Base-by-base conservation (phyloP, 2,797 vertebrate species). In the Lagorchestes hirsutus region DNA sequence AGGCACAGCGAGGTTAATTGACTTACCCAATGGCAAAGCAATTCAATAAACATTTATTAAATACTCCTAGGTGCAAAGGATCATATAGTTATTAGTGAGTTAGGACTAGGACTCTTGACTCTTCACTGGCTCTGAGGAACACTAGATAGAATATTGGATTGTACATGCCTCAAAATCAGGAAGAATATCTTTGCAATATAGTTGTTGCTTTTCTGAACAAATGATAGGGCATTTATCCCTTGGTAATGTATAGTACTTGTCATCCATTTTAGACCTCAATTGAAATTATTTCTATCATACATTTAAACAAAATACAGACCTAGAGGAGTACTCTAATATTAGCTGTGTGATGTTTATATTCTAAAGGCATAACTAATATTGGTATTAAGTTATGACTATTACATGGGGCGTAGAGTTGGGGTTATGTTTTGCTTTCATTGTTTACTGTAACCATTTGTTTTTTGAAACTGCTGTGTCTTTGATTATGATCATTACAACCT, bases 381-480 rank as follows among this genome's bases (percentile, higher is more conserved):
- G 59, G 28, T 29, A 94, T 56, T 18, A 95, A 74, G 5, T 40
- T 94, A 94, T 90, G 54, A 4, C 90, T 93, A 74, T 92, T 40
- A 74, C 31, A 92, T 92, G 55, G 50, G 50, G 87, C 55, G 92
- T 54, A 91, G 90, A 91, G 90, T 92, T 90, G 62, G 28, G 29
- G 91, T 59, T 29, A 54, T 95, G 22, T 93, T 97, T 54, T 59
- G 46, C 90, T 92, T 96, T 94, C 93, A 54, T 92, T n/a, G 31
- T 92, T 56, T 87, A 0, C 67, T 93, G 52, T 74, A 93, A 94
- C 74, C 8, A 92, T 95, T 94, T 67, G 28, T 92, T 96, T 91
- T 57, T 94, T 93, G 55, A 92, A 87, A 14, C 13, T 94, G 56
- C 90, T 56, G 54, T 95, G 93, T 96, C 46, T 95, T 82, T 82